phyloP scores from a whole-genome alignment of 2,113 vertebrate genomes.

The Cochlearius cochlearius region DNA sequence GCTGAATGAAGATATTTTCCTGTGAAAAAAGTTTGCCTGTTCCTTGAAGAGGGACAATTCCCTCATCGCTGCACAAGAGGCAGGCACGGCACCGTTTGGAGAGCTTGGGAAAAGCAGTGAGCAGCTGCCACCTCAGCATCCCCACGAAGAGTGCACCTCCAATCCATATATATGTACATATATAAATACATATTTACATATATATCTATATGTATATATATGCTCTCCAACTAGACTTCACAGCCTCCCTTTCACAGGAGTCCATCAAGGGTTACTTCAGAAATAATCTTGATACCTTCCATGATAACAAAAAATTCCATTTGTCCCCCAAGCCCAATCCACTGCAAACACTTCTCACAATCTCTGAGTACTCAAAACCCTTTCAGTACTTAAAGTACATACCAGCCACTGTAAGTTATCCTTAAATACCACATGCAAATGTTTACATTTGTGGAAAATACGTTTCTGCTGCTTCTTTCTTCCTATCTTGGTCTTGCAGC shows the following conservation, averaged over 20 bases:
- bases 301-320: constrained; percentile 1
- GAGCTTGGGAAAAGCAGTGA: neutral
- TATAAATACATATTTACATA: neutral
- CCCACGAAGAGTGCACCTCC: neutral
- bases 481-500: neutral
- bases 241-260: neutral
- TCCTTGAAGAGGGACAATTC: neutral
- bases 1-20: neutral
- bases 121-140: neutral
- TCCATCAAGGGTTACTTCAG: neutral
- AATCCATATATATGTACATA: neutral
- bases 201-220: neutral
- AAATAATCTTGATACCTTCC: constrained; percentile 13
- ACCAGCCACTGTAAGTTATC: constrained; percentile 1
- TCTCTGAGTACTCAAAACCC: neutral
- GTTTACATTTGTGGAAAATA: neutral
- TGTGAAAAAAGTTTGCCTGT: neutral
- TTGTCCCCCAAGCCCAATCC: neutral
- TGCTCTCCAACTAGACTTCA: neutral
- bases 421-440: neutral
- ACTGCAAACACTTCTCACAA: constrained; percentile 32
- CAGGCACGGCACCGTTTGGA: neutral
- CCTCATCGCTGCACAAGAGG: neutral
- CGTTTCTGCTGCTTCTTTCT: neutral
- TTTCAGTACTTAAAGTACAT: neutral